A percentile compares a stretch with the other conserved stretches of the same genome.
Evolutionary conservation across 2,113 vertebrate species (phyloP).

Genomic region (Perca schrenkii): DNA sequence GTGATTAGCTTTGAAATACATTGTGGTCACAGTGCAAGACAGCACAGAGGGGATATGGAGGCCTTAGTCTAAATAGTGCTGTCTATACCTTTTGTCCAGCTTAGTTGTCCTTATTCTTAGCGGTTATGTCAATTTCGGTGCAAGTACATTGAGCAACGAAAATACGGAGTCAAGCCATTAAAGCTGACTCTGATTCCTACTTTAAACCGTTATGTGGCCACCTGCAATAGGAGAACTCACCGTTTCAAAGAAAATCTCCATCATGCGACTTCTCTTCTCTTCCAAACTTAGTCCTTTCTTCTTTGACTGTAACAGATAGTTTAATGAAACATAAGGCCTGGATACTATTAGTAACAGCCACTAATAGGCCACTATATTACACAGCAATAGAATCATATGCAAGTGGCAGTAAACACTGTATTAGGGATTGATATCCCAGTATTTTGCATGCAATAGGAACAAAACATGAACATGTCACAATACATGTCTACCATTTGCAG

Average conservation of each 20-base stretch:
- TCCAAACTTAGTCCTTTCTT: conserved; percentile 96
- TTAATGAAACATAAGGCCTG: not conserved
- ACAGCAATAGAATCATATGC: not conserved
- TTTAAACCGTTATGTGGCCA: not conserved
- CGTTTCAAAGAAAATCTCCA: conserved; percentile 98
- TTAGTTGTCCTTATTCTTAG: no score
- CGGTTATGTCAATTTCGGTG: no score
- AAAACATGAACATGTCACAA: not conserved
- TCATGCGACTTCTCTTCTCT: conserved; percentile 97
- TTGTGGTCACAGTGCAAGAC: not conserved
- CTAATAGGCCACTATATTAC: not conserved
- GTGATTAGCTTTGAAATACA: not conserved
- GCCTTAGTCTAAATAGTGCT: not conserved
- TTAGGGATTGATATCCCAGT: not conserved
- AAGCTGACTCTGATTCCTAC: no score
- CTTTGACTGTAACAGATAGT: conserved; percentile 89
- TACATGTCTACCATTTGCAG: not conserved
- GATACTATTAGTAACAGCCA: not conserved
- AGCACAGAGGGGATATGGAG: not conserved
- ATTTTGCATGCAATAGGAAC: not conserved
- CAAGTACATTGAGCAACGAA: no score
- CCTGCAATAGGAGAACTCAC: conserved; percentile 79
- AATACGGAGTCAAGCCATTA: no score
- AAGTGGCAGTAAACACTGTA: not conserved
- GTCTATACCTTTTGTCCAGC: no score